Evolutionary conservation across 2,113 vertebrate species (phyloP), one percentile per base, ranked within the genome.

Genomic region (Psittacara wagleri): DNA sequence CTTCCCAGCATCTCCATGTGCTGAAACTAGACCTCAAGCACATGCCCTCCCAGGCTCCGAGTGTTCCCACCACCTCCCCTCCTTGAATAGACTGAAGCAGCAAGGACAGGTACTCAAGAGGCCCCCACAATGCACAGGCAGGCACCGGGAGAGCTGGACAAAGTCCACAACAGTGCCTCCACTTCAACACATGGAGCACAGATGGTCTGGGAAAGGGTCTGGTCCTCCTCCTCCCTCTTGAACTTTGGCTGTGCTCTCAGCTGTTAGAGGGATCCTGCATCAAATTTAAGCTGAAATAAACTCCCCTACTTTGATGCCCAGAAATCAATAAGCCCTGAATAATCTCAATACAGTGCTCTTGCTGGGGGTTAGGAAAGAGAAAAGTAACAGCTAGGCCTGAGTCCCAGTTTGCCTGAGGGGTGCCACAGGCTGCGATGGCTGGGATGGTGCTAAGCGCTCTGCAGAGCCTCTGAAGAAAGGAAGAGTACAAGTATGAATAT

Each of bases 31-130:
- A 49, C 9, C 48, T 25, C 48, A 52, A 61, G 59, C 5, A 57
- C 0, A 0, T 23, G 11, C 5, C 29, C 49, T 67, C 13, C 17
- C 27, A 72, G 25, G 49, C 35, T 85, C 43, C 11, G 2, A 1
- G 0, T 31, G 19, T 39, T 69, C 29, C 37, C 11, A 64, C 12
- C 7, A 41, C 15, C 14, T 89, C 7, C 11, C 15, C 57, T 35
- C 18, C 27, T 44, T 7, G 20, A 52, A 27, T 12, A 25, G 13
- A 33, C 39, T 10, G 63, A 62, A 63, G 31, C 25, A 61, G 29
- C 8, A 87, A 48, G 27, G 27, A 28, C 24, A 44, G 17, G 35
- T 3, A 3, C 12, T 61, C 48, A 73, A 46, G 20, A 64, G 25
- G 59, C 27, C 27, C 66, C 3, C 10, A 11, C 64, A 90, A 59